These are phyloP conservation scores for Conomelus anceps DNA, from an alignment of 2,888 invertebrate species.

Conservation along the genomic window DNA sequence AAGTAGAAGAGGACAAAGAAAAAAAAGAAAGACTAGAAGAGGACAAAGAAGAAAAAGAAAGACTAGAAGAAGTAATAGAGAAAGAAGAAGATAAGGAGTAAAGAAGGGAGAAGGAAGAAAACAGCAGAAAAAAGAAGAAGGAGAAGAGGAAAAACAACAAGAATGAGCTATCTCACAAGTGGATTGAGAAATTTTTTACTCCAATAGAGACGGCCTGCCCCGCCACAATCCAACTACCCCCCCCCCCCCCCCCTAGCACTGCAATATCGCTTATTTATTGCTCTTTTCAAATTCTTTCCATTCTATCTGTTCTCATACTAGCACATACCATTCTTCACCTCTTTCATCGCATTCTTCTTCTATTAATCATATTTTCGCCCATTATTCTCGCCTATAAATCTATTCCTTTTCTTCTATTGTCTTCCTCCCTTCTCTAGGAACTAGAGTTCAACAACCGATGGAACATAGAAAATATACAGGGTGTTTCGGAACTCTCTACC, in stretches of 20 bases:
- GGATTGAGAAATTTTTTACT: background rate
- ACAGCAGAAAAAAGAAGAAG: background rate
- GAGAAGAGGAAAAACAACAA: background rate
- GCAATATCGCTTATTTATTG: background rate
- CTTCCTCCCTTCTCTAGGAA: background rate
- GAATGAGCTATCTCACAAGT: background rate
- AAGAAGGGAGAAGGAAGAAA: background rate
- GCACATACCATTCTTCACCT: background rate
- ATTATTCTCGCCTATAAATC: background rate
- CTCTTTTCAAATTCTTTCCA: background rate
- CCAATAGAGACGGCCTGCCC: background rate
- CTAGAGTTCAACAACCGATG: background rate
- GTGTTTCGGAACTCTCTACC: too few relatives aligned
- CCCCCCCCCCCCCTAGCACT: too few relatives aligned
- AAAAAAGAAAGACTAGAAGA: too few relatives aligned
- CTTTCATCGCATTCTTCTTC: background rate
- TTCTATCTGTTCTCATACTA: background rate
- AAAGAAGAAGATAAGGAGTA: too few relatives aligned
- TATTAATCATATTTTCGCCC: background rate
- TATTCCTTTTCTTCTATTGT: background rate
- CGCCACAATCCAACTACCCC: too few relatives aligned
- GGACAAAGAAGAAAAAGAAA: background rate
- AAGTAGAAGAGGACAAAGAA: too few relatives aligned
- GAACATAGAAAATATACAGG: too few relatives aligned
- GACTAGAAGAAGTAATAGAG: background rate